phyloP scores from a whole-genome alignment of 2,113 vertebrate species.

The Epinephelus moara region DNA sequence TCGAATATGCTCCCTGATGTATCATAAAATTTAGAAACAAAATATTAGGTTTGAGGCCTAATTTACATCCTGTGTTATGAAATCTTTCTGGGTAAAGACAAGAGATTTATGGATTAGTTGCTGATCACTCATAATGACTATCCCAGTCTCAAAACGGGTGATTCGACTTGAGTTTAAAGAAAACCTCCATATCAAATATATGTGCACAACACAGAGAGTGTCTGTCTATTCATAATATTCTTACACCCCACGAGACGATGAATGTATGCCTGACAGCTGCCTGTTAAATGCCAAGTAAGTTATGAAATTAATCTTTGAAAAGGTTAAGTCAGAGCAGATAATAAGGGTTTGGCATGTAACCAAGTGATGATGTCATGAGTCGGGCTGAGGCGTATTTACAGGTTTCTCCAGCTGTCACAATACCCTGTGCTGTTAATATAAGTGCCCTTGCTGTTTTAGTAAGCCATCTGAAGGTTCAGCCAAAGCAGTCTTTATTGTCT shows the following conservation, averaged over 20 bases:
- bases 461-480: not conserved
- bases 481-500: not conserved
- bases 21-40: constrained; percentile 3
- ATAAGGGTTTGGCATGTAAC: not conserved
- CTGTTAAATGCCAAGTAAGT: not conserved
- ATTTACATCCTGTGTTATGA: constrained; percentile 1
- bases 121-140: not conserved
- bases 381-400: not conserved
- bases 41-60: not conserved
- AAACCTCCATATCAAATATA: not conserved
- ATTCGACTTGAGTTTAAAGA: not conserved
- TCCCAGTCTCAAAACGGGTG: not conserved
- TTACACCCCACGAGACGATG: not conserved
- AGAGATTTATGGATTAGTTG: not conserved
- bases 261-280: not conserved
- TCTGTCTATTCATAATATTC: not conserved
- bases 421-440: not conserved
- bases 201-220: not conserved
- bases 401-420: not conserved
- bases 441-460: not conserved
- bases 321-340: not conserved
- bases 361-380: not conserved
- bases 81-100: constrained; percentile 1
- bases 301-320: not conserved
- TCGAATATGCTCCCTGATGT: not conserved